Evolutionary conservation across 2,888 invertebrate genomes (phyloP).

Genomic region (Muschampia plurimacula): DNA sequence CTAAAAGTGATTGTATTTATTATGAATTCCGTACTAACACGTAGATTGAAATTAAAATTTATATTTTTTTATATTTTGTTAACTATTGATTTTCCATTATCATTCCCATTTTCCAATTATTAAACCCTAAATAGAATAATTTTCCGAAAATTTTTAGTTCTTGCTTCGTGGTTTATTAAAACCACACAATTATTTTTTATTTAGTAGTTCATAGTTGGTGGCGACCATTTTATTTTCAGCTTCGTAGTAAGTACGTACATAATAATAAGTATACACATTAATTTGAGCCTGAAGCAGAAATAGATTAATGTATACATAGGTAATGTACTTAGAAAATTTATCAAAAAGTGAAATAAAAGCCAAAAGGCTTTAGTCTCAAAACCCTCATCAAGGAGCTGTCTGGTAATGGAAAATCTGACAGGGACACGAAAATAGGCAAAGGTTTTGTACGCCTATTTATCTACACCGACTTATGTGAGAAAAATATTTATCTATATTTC

Average conservation of each 20-base stretch:
- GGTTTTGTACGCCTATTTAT: not conserved
- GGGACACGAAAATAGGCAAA: not conserved
- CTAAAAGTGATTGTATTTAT: too few relatives aligned
- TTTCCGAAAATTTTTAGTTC: too few relatives aligned
- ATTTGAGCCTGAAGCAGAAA: not conserved
- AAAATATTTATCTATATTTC: not conserved
- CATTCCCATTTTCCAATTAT: too few relatives aligned
- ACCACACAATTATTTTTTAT: too few relatives aligned
- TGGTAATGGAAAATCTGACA: constrained; percentile 14
- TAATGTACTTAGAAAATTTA: not conserved
- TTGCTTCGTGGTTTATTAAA: too few relatives aligned
- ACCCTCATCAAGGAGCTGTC: constrained; percentile 11
- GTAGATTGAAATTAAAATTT: too few relatives aligned
- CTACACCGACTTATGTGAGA: not conserved
- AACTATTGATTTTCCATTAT: too few relatives aligned
- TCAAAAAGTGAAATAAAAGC: not conserved
- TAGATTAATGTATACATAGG: not conserved
- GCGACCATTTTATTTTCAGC: not conserved
- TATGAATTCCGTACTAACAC: too few relatives aligned
- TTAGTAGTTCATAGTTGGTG: too few relatives aligned
- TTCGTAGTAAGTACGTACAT: not conserved
- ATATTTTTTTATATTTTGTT: too few relatives aligned
- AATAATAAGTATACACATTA: not conserved
- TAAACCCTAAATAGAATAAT: too few relatives aligned
- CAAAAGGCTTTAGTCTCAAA: not conserved